These are phyloP conservation scores for Sceliomorpha sp. DNA, from an alignment of 2,888 invertebrate genomes.

Conservation along the genomic window DNA sequence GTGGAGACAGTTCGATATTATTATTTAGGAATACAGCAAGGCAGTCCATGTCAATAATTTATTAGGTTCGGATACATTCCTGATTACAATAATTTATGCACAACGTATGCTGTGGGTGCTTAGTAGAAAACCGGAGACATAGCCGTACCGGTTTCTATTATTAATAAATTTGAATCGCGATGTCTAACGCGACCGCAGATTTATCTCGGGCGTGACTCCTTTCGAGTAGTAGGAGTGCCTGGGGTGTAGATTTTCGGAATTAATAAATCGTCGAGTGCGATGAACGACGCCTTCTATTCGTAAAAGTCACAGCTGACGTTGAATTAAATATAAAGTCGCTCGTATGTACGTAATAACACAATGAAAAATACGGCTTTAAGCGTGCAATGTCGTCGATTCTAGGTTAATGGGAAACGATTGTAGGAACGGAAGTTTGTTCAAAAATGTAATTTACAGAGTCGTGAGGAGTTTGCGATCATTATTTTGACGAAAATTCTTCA, in stretches of 20 bases:
- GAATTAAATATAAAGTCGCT: slow-evolving; percentile 32
- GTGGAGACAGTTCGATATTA: slow-evolving; percentile 51
- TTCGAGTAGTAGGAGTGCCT: slow-evolving; percentile 57
- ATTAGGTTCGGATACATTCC: slow-evolving; percentile 70
- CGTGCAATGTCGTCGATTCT: no score
- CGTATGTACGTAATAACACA: slow-evolving; percentile 12
- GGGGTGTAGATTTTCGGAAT: slow-evolving; percentile 65
- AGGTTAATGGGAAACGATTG: no score
- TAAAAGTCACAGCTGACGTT: slow-evolving; percentile 33
- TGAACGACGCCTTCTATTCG: slow-evolving; percentile 49
- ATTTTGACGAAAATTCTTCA: no score
- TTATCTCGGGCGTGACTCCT: slow-evolving; percentile 66
- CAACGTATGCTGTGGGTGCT: slow-evolving; percentile 55
- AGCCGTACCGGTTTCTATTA: slow-evolving; percentile 73
- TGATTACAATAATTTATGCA: slow-evolving; percentile 75
- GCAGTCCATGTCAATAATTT: slow-evolving; percentile 65
- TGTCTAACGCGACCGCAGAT: slow-evolving; percentile 65
- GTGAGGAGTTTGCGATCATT: no score
- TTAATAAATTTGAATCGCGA: slow-evolving; percentile 75
- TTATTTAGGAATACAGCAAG: slow-evolving; percentile 52
- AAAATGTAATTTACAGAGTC: no score
- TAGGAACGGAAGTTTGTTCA: no score
- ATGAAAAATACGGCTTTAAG: no score
- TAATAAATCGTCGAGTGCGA: slow-evolving; percentile 61
- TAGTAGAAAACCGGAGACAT: slow-evolving; percentile 51